A percentile compares a stretch with the other conserved stretches of the same genome.
phyloP scores from a whole-genome alignment of 2,888 invertebrate species.

The Octonoba sinensis region DNA sequence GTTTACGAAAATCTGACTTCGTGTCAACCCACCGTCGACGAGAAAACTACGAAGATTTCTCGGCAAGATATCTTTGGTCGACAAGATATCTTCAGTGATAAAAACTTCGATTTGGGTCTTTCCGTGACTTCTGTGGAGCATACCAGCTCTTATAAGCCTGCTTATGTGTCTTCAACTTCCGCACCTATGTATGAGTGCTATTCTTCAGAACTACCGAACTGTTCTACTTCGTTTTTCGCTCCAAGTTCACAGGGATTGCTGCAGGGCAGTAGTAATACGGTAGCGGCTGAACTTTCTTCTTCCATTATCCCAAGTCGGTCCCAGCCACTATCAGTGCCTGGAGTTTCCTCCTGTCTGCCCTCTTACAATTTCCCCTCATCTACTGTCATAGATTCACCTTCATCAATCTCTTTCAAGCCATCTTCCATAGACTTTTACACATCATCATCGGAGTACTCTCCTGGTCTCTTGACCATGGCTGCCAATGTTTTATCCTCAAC shows the following conservation, averaged over 20 bases:
- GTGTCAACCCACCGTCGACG: constrained; percentile 2
- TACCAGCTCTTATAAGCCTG: constrained; percentile 21
- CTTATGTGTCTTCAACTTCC: constrained; percentile 15
- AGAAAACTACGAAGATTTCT: constrained; percentile 12
- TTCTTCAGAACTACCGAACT: constrained; percentile 21
- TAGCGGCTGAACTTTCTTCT: constrained; percentile 35
- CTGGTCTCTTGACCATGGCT: constrained; percentile 45
- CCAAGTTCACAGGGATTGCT: constrained; percentile 3
- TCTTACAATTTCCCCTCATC: constrained; percentile 10
- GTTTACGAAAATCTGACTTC: constrained; percentile 25
- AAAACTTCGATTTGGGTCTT: constrained; percentile 18
- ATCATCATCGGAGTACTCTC: constrained; percentile 11
- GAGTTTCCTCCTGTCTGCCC: constrained; percentile 9
- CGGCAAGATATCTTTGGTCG: background rate
- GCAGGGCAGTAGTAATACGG: constrained; percentile 33
- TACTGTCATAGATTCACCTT: constrained; percentile 10
- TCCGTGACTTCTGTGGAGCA: constrained; percentile 10
- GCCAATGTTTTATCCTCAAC: constrained; percentile 40
- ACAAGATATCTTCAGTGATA: constrained; percentile 8
- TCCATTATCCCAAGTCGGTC: constrained; percentile 47
- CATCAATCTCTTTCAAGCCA: constrained; percentile 29
- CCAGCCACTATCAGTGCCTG: background rate
- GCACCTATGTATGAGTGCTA: constrained; percentile 7
- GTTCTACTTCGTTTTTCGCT: constrained; percentile 18
- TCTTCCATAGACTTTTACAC: constrained; percentile 29